Conservation (phyloP, 2,888 invertebrate genomes). For the Sabatieria punctata region DNA sequence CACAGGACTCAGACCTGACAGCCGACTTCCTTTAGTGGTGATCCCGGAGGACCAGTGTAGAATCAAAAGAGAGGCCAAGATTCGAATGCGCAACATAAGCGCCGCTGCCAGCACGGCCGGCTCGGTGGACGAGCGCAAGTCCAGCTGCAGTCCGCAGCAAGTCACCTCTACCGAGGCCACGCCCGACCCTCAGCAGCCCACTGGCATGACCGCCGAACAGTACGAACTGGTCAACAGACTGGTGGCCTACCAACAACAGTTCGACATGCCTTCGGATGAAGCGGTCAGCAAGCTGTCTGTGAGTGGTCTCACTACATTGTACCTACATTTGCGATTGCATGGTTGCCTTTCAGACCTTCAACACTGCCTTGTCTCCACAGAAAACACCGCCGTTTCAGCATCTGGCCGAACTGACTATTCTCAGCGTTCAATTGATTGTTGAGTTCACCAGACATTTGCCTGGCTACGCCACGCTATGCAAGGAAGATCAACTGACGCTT, state of each 20-base stretch:
- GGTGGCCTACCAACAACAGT: conserved; percentile 88
- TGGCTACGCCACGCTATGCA: conserved; percentile 75
- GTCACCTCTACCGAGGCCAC: conserved; percentile 6
- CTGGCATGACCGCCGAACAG: conserved; percentile 53
- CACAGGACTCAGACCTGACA: conserved; percentile 7
- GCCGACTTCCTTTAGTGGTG: conserved; percentile 43
- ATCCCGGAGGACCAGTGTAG: conserved; percentile 94
- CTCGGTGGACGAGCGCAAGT: conserved; percentile 60
- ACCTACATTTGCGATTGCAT: not conserved
- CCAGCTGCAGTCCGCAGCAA: conserved; percentile 35
- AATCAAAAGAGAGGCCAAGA: conserved; percentile 81
- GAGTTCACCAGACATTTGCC: conserved; percentile 93
- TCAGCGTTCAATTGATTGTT: conserved; percentile 89
- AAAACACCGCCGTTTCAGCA: conserved; percentile 54
- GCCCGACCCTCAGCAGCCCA: not conserved
- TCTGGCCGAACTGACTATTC: conserved; percentile 91
- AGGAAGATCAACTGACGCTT: conserved; percentile 90
- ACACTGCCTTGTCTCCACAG: not conserved
- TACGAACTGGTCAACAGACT: conserved; percentile 84
- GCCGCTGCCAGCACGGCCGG: not conserved
- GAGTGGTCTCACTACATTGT: conserved; percentile 17
- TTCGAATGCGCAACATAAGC: conserved; percentile 27
- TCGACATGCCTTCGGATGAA: conserved; percentile 84
- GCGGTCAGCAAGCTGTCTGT: conserved; percentile 65
- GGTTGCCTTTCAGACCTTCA: not conserved